Conservation (phyloP, 2,888 invertebrate species). For the Amiota mariae region DNA sequence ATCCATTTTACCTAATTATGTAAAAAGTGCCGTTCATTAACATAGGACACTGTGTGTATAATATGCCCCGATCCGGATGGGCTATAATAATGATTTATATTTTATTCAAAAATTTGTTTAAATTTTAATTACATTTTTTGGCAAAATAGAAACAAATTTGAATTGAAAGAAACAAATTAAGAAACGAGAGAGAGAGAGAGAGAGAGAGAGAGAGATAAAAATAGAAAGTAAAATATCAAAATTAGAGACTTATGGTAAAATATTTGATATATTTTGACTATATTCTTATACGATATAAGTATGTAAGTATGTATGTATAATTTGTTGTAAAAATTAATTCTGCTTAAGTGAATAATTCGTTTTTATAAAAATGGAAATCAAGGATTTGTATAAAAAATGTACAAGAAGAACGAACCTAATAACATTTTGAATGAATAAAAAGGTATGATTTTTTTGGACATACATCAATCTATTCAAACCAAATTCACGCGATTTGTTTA, state of each 20-base stretch:
- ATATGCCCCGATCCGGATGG: constrained; percentile 73
- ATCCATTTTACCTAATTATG: constrained; percentile 72
- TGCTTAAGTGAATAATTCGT: no score
- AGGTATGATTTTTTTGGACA: no score
- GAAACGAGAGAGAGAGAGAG: constrained; percentile 35
- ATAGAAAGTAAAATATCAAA: constrained; percentile 27
- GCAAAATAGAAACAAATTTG: background rate
- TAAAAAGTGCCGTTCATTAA: constrained; percentile 74
- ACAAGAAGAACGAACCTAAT: no score
- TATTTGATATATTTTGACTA: background rate
- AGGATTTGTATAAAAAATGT: no score
- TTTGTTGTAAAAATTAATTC: constrained; percentile 22
- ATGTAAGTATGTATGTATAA: no score
- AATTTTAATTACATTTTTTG: background rate
- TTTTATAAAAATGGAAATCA: no score
- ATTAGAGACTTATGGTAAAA: constrained; percentile 27
- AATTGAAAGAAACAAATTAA: no score
- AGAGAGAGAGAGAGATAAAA: constrained; percentile 35
- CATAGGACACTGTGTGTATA: constrained; percentile 74
- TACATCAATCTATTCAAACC: no score
- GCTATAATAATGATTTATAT: constrained; percentile 53
- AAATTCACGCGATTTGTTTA: no score
- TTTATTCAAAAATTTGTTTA: constrained; percentile 32
- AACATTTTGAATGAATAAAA: no score
- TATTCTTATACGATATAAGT: no score